Conservation (phyloP, 2,797 vertebrate genomes). For the Siniperca scherzeri region DNA sequence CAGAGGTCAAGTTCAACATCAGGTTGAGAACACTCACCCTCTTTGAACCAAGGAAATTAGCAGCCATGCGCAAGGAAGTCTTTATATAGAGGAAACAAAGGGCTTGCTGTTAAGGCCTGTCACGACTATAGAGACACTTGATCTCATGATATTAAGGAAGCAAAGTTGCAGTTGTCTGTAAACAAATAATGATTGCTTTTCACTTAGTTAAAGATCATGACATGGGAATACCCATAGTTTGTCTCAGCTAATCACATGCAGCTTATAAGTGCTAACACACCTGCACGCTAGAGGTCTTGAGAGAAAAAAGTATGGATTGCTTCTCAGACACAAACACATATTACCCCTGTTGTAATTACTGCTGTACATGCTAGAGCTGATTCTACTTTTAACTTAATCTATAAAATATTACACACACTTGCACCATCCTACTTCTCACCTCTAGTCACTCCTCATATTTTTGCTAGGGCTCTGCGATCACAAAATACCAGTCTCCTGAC, state of each 20-base stretch:
- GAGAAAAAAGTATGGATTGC: not conserved
- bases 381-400: no score
- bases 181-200: conserved; percentile 62
- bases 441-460: no score
- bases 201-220: conserved; percentile 47
- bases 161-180: conserved; percentile 35
- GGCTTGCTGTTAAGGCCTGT: conserved; percentile 58
- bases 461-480: no score
- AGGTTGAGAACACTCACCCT: conserved; percentile 47
- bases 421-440: no score
- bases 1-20: conserved; percentile 50
- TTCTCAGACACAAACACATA: not conserved
- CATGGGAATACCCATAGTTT: conserved; percentile 25
- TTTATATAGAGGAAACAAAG: conserved; percentile 62
- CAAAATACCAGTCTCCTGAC: no score
- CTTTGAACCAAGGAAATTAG: conserved; percentile 70
- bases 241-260: conserved; percentile 9
- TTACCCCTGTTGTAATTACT: no score
- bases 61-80: conserved; percentile 53
- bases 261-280: not conserved
- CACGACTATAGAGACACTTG: conserved; percentile 63
- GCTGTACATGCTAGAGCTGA: no score
- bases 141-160: conserved; percentile 65
- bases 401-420: no score
- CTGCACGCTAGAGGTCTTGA: not conserved